phyloP scores from a whole-genome alignment of 2,797 vertebrate genomes.

The Salarias fasciatus region DNA sequence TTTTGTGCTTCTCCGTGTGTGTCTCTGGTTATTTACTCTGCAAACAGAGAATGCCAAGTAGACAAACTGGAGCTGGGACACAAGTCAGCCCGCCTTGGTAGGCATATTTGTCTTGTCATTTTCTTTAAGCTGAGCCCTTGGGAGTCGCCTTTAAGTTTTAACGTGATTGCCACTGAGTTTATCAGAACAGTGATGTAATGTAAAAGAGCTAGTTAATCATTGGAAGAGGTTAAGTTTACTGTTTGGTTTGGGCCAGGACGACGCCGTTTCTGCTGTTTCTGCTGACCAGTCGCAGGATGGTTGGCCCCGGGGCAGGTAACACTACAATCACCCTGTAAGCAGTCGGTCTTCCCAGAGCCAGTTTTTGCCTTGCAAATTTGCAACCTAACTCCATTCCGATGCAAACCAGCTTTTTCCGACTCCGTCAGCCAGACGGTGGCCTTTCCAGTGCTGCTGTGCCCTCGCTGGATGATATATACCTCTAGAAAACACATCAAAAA shows the following conservation, averaged over 20 bases:
- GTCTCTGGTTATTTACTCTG: constrained; percentile 47
- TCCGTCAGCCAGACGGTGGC: constrained; percentile 31
- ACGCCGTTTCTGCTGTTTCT: constrained; percentile 24
- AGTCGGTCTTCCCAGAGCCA: constrained; percentile 19
- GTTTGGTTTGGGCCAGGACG: too few species aligned
- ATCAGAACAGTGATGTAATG: too few species aligned
- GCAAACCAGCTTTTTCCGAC: constrained; percentile 60
- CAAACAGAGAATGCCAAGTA: constrained; percentile 42
- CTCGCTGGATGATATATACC: constrained; percentile 6
- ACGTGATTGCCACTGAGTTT: constrained; percentile 4
- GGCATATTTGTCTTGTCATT: constrained; percentile 39
- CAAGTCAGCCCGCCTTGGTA: constrained; percentile 11
- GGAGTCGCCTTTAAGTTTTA: constrained; percentile 45
- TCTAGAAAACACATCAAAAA: too few species aligned
- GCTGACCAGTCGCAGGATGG: constrained; percentile 61
- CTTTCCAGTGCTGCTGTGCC: background rate
- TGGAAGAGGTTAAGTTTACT: too few species aligned
- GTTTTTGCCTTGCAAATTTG: constrained; percentile 79
- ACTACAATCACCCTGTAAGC: constrained; percentile 54
- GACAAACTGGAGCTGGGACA: constrained; percentile 40
- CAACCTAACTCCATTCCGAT: constrained; percentile 50
- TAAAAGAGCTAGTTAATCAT: too few species aligned
- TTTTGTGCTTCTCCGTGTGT: constrained; percentile 29
- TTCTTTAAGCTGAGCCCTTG: constrained; percentile 14
- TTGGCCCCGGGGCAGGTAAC: constrained; percentile 43